These are phyloP conservation scores for Cryptophagus acutangulus DNA, from an alignment of 2,888 invertebrate genomes.

Conservation along the genomic window DNA sequence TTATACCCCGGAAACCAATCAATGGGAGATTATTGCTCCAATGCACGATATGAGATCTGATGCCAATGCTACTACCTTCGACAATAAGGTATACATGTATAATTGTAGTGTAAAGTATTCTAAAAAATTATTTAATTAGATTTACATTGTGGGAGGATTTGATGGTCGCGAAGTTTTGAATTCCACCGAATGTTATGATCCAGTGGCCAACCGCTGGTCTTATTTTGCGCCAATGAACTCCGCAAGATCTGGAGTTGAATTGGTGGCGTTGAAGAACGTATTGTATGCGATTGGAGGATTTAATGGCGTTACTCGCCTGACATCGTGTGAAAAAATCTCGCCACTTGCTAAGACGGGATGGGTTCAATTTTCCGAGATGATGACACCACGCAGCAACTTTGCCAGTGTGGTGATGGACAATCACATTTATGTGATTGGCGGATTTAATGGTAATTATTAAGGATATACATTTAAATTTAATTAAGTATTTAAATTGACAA, in stretches of 20 bases:
- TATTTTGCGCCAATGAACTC: slow-evolving; percentile 64
- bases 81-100: slow-evolving; percentile 58
- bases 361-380: slow-evolving; percentile 68
- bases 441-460: slow-evolving; percentile 81
- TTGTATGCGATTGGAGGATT: slow-evolving; percentile 79
- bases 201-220: slow-evolving; percentile 67
- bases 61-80: slow-evolving; percentile 66
- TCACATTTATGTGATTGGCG: slow-evolving; percentile 76
- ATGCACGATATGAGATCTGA: slow-evolving; percentile 76
- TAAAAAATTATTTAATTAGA: too few species aligned
- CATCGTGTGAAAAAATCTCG: slow-evolving; percentile 54
- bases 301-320: slow-evolving; percentile 66
- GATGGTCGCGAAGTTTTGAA: slow-evolving; percentile 74
- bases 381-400: slow-evolving; percentile 74
- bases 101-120: slow-evolving; percentile 3
- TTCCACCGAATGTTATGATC: slow-evolving; percentile 71
- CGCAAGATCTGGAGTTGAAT: slow-evolving; percentile 71
- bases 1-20: slow-evolving; percentile 69
- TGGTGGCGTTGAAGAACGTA: slow-evolving; percentile 61
- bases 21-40: slow-evolving; percentile 71
- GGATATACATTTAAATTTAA: too few species aligned
- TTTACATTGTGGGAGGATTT: slow-evolving; percentile 77
- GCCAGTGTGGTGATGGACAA: slow-evolving; percentile 71
- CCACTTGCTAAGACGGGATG: slow-evolving; percentile 53
- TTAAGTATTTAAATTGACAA: too few species aligned